Percentiles rank a stretch among this genome's conserved stretches.
Evolutionary conservation across 1,140 invertebrate species (phyloP).

Genomic region (Heliothis subflexa): DNA sequence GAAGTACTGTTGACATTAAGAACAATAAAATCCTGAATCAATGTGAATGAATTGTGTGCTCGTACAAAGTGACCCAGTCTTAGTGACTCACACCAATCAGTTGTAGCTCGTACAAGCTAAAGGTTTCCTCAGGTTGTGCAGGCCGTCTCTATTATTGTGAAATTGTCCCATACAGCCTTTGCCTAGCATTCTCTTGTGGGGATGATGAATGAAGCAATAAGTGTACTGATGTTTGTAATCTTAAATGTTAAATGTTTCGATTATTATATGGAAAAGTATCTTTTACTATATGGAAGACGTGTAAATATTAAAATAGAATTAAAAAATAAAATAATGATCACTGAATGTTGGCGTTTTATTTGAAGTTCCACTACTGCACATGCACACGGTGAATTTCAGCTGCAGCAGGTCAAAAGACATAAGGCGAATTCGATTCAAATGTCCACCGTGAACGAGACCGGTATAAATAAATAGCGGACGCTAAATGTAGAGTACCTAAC

Average conservation of each 20-base stretch:
- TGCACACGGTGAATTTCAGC: background rate
- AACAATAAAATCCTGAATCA: no score
- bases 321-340: constrained; percentile 67
- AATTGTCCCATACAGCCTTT: constrained; percentile 48
- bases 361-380: background rate
- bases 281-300: constrained; percentile 60
- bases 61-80: background rate
- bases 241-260: constrained; percentile 68
- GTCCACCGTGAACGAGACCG: no score
- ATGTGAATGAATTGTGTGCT: no score
- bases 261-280: constrained; percentile 64
- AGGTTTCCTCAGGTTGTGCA: background rate
- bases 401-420: no score
- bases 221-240: constrained; percentile 64
- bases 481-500: no score
- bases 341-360: constrained; percentile 31
- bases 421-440: no score
- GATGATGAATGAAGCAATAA: constrained; percentile 64
- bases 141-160: constrained; percentile 23
- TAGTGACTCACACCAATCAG: background rate
- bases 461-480: no score
- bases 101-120: background rate
- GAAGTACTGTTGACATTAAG: no score
- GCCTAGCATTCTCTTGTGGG: constrained; percentile 38
- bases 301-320: constrained; percentile 70